phyloP scores from a whole-genome alignment of 2,113 vertebrate species.

The Engystomops pustulosus region DNA sequence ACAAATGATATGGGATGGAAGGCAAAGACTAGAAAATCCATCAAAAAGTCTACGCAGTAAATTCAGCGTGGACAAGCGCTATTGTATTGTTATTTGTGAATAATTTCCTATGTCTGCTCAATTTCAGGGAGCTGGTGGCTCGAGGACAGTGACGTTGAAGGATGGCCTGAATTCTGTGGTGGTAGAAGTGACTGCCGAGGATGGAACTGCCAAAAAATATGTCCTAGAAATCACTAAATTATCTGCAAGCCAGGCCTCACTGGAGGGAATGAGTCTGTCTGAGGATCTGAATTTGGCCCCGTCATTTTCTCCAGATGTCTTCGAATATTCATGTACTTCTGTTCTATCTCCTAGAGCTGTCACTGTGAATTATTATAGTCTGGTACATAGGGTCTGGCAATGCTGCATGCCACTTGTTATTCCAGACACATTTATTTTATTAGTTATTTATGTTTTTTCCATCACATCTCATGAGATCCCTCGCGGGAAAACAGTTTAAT shows the following conservation, averaged over 20 bases:
- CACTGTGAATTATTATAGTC: slow-evolving; percentile 6
- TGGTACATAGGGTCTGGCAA: not conserved
- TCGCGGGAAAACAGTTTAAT: no score
- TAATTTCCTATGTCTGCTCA: not conserved
- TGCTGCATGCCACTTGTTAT: not conserved
- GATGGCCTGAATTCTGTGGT: slow-evolving; percentile 67
- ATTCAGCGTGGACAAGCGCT: not conserved
- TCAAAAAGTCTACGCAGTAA: no score
- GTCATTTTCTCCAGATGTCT: slow-evolving; percentile 61
- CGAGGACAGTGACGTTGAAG: slow-evolving; percentile 64
- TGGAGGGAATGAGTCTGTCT: slow-evolving; percentile 64
- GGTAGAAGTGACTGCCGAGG: slow-evolving; percentile 72
- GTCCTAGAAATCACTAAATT: slow-evolving; percentile 66
- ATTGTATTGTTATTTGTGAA: not conserved
- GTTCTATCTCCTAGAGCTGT: not conserved
- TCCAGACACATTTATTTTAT: not conserved
- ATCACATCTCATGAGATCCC: not conserved
- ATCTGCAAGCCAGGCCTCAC: slow-evolving; percentile 65
- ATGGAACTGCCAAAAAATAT: slow-evolving; percentile 71
- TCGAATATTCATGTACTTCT: slow-evolving; percentile 67
- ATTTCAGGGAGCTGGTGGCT: slow-evolving; percentile 66
- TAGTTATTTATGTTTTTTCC: not conserved
- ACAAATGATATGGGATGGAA: no score
- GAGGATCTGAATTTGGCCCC: slow-evolving; percentile 62
- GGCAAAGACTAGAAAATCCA: no score